Percentiles rank a stretch among this genome's conserved stretches.
These are phyloP conservation scores for Bryconaethiops microstoma DNA, from an alignment of 2,797 vertebrate genomes.

Conservation along the genomic window DNA sequence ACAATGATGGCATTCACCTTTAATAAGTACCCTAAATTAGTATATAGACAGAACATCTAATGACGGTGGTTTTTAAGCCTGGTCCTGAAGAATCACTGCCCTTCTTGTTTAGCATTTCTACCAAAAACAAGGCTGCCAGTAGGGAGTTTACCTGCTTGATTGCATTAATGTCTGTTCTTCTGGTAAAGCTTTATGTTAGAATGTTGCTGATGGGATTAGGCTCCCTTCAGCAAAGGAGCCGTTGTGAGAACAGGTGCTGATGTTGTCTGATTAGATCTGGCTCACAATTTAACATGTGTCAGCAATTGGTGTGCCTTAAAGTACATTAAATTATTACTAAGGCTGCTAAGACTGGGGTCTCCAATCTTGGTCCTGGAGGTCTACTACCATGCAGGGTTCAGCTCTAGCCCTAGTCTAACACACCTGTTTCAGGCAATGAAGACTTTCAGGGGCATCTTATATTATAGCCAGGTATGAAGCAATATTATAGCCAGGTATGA, in stretches of 20 bases:
- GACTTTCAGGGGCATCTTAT: too few relatives aligned
- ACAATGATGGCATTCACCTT: too few relatives aligned
- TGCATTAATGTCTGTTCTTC: neutral
- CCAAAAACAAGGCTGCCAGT: neutral
- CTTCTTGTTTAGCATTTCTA: neutral
- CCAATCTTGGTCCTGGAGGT: too few relatives aligned
- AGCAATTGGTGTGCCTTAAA: neutral
- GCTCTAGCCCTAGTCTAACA: too few relatives aligned
- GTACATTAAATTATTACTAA: neutral
- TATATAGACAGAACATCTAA: neutral
- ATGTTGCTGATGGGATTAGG: neutral
- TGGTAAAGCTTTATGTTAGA: neutral
- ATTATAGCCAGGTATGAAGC: too few relatives aligned
- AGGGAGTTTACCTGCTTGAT: neutral
- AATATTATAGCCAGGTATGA: too few relatives aligned
- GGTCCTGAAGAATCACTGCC: neutral
- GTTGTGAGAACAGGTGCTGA: neutral
- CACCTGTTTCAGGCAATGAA: too few relatives aligned
- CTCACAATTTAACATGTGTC: neutral
- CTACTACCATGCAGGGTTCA: too few relatives aligned
- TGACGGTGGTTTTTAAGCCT: neutral
- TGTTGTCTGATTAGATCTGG: neutral
- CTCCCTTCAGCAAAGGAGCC: neutral
- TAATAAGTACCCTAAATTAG: neutral
- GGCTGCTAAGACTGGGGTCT: too few relatives aligned